Conservation (phyloP, 2,888 invertebrate species). For the Acleris laterana region DNA sequence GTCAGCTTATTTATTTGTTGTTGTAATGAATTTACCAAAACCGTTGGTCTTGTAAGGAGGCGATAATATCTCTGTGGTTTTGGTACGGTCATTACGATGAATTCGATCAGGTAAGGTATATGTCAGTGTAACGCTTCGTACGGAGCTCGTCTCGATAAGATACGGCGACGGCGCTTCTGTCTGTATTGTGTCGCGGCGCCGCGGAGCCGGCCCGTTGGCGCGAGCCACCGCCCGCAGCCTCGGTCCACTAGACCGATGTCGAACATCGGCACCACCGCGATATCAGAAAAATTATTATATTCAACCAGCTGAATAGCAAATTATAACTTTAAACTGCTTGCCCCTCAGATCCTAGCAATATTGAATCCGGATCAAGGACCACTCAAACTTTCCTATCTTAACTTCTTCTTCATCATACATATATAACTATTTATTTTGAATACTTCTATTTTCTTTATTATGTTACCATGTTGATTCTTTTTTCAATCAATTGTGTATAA, state of each 20-base stretch:
- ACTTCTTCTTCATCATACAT: constrained; percentile 59
- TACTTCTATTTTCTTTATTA: constrained; percentile 38
- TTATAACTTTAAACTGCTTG: constrained; percentile 34
- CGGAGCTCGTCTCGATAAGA: constrained; percentile 57
- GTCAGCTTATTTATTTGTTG: constrained; percentile 73
- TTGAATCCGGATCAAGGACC: constrained; percentile 87
- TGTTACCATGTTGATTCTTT: constrained; percentile 44
- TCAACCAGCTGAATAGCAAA: constrained; percentile 32
- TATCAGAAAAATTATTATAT: constrained; percentile 16
- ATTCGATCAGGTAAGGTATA: constrained; percentile 75
- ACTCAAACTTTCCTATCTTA: constrained; percentile 89
- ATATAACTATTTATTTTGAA: constrained; percentile 41
- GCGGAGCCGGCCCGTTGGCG: not conserved
- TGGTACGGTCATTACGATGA: constrained; percentile 43
- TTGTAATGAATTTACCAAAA: constrained; percentile 68
- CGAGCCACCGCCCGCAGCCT: not conserved
- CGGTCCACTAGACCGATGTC: constrained; percentile 10
- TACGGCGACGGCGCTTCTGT: constrained; percentile 31
- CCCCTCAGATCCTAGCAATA: constrained; percentile 40
- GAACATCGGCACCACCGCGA: constrained; percentile 17
- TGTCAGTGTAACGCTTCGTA: constrained; percentile 75
- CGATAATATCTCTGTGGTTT: constrained; percentile 27
- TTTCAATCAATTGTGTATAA: constrained; percentile 38
- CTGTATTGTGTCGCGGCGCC: constrained; percentile 9
- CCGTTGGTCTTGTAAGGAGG: constrained; percentile 41